Percentiles rank a stretch among this genome's conserved stretches.
Conservation (phyloP, 2,113 vertebrate species). For the Lichenostomus cassidix region DNA sequence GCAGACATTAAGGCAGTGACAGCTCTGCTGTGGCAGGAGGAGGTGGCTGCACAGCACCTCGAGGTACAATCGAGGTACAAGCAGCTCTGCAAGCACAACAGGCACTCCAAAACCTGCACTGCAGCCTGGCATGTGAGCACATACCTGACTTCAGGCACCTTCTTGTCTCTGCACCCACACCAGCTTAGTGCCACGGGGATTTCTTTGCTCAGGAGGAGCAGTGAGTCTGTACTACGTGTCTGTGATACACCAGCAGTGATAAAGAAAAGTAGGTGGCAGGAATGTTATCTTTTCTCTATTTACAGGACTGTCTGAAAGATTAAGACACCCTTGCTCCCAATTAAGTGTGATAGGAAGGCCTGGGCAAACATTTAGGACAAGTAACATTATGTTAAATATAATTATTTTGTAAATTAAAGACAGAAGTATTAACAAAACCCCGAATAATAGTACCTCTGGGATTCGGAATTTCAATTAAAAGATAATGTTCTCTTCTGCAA, state of each 20-base stretch:
- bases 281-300: neutral
- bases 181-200: neutral
- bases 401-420: slow-evolving; percentile 11
- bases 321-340: neutral
- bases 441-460: neutral
- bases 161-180: neutral
- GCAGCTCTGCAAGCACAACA: neutral
- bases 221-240: neutral
- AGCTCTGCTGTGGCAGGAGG: neutral
- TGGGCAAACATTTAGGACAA: neutral
- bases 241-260: neutral
- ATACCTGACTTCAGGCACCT: neutral
- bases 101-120: neutral
- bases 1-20: neutral
- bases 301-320: neutral
- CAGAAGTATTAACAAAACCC: neutral
- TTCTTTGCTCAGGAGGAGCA: neutral
- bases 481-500: neutral
- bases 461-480: slow-evolving; percentile 4
- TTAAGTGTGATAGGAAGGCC: neutral
- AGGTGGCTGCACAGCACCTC: neutral
- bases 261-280: neutral
- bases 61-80: neutral
- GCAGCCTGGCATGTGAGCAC: fast-evolving
- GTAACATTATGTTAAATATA: neutral